These are phyloP conservation scores for Rhinoptilus africanus DNA, from an alignment of 2,113 vertebrate genomes.

Conservation along the genomic window DNA sequence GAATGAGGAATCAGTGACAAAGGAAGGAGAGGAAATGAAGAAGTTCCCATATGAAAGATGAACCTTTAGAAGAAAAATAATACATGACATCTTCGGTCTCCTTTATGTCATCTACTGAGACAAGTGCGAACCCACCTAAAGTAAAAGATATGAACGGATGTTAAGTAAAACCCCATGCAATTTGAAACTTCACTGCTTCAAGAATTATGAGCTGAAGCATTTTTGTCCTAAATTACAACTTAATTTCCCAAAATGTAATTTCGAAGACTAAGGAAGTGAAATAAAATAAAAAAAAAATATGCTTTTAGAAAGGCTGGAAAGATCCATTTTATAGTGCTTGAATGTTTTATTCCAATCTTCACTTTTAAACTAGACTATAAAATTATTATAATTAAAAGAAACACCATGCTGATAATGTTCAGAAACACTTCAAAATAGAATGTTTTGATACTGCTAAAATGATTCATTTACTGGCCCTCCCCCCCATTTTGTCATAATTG, in stretches of 20 bases:
- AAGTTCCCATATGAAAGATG: not conserved
- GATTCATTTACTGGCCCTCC: not conserved
- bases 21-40: not conserved
- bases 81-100: not conserved
- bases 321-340: not conserved
- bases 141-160: not conserved
- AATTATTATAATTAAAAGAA: constrained; percentile 23
- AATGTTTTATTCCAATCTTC: not conserved
- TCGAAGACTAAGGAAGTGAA: not conserved
- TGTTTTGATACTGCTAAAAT: not conserved
- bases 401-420: not conserved
- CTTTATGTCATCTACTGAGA: not conserved
- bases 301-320: not conserved
- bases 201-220: not conserved
- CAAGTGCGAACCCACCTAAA: not conserved
- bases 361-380: not conserved
- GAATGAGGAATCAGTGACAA: not conserved
- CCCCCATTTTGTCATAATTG: not conserved
- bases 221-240: not conserved
- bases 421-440: not conserved
- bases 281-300: not conserved
- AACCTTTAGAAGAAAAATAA: not conserved
- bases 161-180: not conserved
- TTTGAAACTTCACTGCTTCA: not conserved
- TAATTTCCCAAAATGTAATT: not conserved